Evolutionary conservation across 2,797 vertebrate species (phyloP).

Genomic region (Mustela erminea): DNA sequence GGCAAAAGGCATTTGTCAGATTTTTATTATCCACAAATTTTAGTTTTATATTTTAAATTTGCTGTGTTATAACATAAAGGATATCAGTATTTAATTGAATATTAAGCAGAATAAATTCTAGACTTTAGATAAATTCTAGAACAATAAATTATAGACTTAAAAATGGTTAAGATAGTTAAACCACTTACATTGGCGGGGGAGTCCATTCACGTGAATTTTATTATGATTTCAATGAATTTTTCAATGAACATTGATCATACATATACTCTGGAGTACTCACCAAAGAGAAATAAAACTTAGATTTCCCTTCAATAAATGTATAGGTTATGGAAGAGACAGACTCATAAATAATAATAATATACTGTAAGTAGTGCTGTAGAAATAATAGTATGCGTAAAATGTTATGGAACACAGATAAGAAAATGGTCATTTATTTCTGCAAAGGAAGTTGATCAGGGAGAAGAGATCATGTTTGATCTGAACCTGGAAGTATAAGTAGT

Average conservation of each 20-base stretch:
- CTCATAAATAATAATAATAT: neutral
- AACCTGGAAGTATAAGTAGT: neutral
- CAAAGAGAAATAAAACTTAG: slow-evolving; percentile 40
- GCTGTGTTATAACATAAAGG: neutral
- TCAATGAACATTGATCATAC: neutral
- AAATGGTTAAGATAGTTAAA: neutral
- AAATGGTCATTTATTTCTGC: slow-evolving; percentile 34
- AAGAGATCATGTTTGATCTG: slow-evolving; percentile 25
- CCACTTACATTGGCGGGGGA: neutral
- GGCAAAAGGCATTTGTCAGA: slow-evolving; percentile 48
- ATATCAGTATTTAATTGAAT: slow-evolving; percentile 40
- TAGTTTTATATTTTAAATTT: slow-evolving; percentile 59
- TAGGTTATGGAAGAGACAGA: neutral
- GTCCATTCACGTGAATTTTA: slow-evolving; percentile 39
- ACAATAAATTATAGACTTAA: neutral
- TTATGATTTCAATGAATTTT: slow-evolving; percentile 7
- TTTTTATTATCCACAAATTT: slow-evolving; percentile 25
- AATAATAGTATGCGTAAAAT: neutral
- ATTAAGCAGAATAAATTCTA: neutral
- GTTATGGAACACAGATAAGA: neutral
- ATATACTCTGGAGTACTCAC: slow-evolving; percentile 3
- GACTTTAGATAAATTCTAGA: neutral
- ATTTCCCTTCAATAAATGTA: neutral
- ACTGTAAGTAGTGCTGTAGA: neutral
- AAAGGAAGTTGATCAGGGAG: neutral